Evolutionary conservation across 2,113 vertebrate genomes (phyloP).

Genomic region (Sphyrna mokarran): DNA sequence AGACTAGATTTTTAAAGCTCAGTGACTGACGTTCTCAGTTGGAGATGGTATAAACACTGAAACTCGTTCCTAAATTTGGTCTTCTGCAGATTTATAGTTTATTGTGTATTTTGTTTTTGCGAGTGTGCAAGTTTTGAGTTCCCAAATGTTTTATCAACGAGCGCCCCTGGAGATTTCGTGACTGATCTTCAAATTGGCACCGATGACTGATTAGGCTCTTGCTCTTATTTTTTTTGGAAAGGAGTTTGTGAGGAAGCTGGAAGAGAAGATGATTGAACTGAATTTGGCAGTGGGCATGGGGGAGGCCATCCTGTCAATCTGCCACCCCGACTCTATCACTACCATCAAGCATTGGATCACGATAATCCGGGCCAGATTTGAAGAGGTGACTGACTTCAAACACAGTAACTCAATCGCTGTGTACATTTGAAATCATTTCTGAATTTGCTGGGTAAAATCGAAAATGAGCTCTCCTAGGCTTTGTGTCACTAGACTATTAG

Average conservation of each 20-base stretch:
- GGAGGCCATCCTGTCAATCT: slow-evolving; percentile 81
- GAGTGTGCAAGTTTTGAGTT: background rate
- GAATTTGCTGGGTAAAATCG: background rate
- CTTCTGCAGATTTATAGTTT: background rate
- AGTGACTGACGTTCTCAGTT: background rate
- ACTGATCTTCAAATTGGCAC: slow-evolving; percentile 39
- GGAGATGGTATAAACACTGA: background rate
- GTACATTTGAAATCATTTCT: background rate
- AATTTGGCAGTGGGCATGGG: slow-evolving; percentile 84
- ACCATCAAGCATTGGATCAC: slow-evolving; percentile 99
- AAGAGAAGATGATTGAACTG: slow-evolving; percentile 81
- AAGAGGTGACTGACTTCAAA: slow-evolving; percentile 73
- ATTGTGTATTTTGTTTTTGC: background rate
- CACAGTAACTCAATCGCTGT: background rate
- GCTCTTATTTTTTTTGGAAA: slow-evolving; percentile 47
- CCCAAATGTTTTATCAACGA: background rate
- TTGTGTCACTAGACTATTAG: background rate
- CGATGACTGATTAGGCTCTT: slow-evolving; percentile 44
- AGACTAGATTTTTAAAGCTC: background rate
- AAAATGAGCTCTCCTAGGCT: background rate
- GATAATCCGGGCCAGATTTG: slow-evolving; percentile 93
- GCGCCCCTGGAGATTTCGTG: background rate
- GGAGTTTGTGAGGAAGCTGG: slow-evolving; percentile 93
- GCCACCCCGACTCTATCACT: slow-evolving; percentile 94
- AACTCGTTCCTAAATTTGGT: background rate